Percentiles rank a stretch among this genome's conserved stretches.
phyloP scores from a whole-genome alignment of 2,797 vertebrate species.

The Tamandua tetradactyla region DNA sequence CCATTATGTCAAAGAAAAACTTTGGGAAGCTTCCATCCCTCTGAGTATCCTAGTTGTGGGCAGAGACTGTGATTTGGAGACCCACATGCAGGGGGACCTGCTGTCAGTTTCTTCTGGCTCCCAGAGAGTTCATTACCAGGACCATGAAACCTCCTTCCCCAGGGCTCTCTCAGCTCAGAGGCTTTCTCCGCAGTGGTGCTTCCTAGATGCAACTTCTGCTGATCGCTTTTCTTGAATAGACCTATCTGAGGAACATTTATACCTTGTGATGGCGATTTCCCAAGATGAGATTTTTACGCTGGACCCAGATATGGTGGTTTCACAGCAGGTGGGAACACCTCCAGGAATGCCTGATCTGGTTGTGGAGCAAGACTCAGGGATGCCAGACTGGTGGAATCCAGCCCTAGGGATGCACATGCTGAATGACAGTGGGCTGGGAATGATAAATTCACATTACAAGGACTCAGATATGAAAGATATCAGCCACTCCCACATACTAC shows the following conservation, averaged over 20 bases:
- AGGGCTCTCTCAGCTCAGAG: conserved; percentile 91
- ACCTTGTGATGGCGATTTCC: conserved; percentile 98
- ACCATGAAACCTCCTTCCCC: conserved; percentile 74
- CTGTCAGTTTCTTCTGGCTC: conserved; percentile 87
- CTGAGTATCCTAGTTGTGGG: conserved; percentile 97
- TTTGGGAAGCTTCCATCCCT: conserved; percentile 96
- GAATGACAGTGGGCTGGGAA: conserved; percentile 84
- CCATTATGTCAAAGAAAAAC: conserved; percentile 96
- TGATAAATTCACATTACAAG: conserved; percentile 83
- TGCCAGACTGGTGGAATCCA: conserved; percentile 87
- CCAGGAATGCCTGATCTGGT: conserved; percentile 96
- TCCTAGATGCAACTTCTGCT: conserved; percentile 97
- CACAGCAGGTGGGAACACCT: conserved; percentile 86
- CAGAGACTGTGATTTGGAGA: conserved; percentile 99
- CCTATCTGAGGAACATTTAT: conserved; percentile 99
- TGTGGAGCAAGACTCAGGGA: conserved; percentile 92
- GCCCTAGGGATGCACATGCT: conserved; percentile 85
- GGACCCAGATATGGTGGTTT: conserved; percentile 91
- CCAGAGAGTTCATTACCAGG: conserved; percentile 97
- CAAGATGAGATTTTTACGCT: conserved; percentile 98
- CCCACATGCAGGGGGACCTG: conserved; percentile 93
- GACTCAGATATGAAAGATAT: conserved; percentile 85
- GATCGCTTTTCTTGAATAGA: conserved; percentile 98
- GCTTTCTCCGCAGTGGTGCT: conserved; percentile 97
- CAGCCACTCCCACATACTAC: conserved; percentile 85